These are phyloP conservation scores for Coluber constrictor DNA, from an alignment of 2,797 vertebrate species.

Conservation along the genomic window DNA sequence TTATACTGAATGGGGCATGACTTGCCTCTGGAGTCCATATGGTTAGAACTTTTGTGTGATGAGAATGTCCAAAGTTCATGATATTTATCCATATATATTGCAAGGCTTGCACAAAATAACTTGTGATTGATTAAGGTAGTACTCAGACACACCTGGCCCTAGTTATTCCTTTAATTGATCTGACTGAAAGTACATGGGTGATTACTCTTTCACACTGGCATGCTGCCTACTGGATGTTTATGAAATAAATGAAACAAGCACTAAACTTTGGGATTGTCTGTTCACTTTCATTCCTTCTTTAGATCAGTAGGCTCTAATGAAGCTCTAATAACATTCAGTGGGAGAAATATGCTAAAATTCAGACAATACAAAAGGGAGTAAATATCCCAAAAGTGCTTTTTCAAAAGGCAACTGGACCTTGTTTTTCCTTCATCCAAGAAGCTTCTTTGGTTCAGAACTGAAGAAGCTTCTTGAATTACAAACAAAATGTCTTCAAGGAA, in stretches of 20 bases:
- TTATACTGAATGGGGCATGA: neutral
- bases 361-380: neutral
- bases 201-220: neutral
- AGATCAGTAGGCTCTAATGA: neutral
- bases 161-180: neutral
- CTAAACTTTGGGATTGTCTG: neutral
- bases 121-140: neutral
- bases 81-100: neutral
- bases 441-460: neutral
- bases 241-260: neutral
- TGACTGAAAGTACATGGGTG: neutral
- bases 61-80: neutral
- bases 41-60: neutral
- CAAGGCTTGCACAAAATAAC: neutral
- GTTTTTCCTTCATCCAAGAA: neutral
- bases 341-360: neutral
- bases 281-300: neutral
- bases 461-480: neutral
- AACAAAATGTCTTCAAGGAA: neutral
- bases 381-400: neutral
- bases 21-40: neutral
- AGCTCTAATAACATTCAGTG: neutral
- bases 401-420: neutral
- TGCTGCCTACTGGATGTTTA: neutral
- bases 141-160: neutral